These are phyloP conservation scores for Thymelicus sylvestris DNA, from an alignment of 2,888 invertebrate genomes.

Conservation along the genomic window DNA sequence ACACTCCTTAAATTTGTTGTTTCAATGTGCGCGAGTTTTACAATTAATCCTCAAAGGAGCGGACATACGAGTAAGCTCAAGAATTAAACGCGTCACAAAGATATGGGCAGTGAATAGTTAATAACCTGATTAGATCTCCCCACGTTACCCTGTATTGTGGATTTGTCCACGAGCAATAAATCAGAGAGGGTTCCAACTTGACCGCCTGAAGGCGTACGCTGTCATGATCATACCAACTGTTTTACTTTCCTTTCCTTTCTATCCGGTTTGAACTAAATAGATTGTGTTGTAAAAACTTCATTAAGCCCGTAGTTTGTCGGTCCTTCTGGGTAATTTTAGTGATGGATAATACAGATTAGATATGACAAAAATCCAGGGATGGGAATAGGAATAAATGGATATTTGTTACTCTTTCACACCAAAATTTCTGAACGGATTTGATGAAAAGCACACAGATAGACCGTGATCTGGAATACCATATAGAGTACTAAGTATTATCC, in stretches of 20 bases:
- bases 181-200: conserved; percentile 20
- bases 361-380: too few species aligned
- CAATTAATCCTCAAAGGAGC: background rate
- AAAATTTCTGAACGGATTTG: too few species aligned
- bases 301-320: background rate
- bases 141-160: background rate
- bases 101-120: conserved; percentile 5
- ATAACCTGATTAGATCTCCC: conserved; percentile 22
- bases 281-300: background rate
- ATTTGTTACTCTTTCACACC: too few species aligned
- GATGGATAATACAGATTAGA: too few species aligned
- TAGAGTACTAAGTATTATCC: too few species aligned
- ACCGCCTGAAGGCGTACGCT: conserved; percentile 26
- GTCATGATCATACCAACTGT: conserved; percentile 23
- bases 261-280: background rate
- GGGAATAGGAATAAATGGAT: too few species aligned
- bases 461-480: too few species aligned
- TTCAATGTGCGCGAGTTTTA: background rate
- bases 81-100: background rate
- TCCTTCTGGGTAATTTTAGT: background rate
- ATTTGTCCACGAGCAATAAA: conserved; percentile 24
- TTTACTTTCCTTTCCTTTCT: background rate
- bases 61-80: background rate
- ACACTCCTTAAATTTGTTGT: too few species aligned
- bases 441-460: too few species aligned